phyloP scores from a whole-genome alignment of 2,797 vertebrate genomes.

The Hippocampus kuda region DNA sequence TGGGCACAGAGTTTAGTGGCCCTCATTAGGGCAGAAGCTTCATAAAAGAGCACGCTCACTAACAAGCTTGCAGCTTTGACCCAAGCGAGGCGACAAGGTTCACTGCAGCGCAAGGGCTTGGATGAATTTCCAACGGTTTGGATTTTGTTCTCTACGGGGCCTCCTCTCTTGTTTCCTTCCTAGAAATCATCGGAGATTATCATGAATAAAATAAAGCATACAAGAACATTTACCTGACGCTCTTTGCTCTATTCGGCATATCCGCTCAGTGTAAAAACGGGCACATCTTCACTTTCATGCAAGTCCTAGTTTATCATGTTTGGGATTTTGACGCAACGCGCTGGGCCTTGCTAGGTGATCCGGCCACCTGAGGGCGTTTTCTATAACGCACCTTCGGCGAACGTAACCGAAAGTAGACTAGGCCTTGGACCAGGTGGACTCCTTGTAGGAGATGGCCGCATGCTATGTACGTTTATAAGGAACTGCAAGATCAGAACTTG shows the following conservation, averaged over 20 bases:
- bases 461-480: no score
- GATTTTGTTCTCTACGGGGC: not conserved
- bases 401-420: no score
- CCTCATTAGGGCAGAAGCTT: conserved; percentile 50
- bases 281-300: no score
- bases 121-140: not conserved
- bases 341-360: no score
- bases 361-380: no score
- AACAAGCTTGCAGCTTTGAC: conserved; percentile 10
- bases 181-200: not conserved
- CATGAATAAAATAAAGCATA: not conserved
- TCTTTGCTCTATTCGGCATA: not conserved
- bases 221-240: not conserved
- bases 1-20: conserved; percentile 38
- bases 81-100: conserved; percentile 5
- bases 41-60: conserved; percentile 37
- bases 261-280: no score
- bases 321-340: no score
- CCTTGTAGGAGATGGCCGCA: no score
- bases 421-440: no score
- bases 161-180: conserved; percentile 4
- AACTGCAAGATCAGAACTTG: no score
- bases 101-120: not conserved
- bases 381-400: no score
- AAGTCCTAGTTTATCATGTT: no score